Evolutionary conservation across 2,113 vertebrate species (phyloP).

Genomic region (Ranitomeya imitator): DNA sequence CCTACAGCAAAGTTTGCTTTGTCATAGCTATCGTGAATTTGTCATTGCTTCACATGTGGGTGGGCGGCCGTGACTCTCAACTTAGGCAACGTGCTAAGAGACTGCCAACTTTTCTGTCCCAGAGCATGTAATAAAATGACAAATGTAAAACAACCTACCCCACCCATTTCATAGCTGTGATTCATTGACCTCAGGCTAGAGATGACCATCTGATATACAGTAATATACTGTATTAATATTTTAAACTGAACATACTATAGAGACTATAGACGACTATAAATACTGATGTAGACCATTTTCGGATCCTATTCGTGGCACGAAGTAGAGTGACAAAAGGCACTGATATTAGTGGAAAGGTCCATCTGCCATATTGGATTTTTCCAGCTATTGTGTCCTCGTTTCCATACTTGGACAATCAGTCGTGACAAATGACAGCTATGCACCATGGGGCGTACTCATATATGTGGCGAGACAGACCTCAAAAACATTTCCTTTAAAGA

Average conservation of each 20-base stretch:
- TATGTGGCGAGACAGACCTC: not conserved
- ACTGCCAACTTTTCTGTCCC: not conserved
- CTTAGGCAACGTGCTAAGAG: not conserved
- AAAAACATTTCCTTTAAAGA: not conserved
- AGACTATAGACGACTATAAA: not conserved
- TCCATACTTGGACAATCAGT: not conserved
- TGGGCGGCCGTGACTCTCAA: slow-evolving; percentile 5
- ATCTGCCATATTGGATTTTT: not conserved
- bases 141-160: slow-evolving; percentile 4
- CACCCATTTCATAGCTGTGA: not conserved
- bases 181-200: not conserved
- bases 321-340: not conserved
- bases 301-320: not conserved
- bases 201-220: not conserved
- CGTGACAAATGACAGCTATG: not conserved
- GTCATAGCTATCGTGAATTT: not conserved
- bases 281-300: not conserved
- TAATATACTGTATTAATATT: not conserved
- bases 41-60: not conserved
- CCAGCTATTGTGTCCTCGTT: not conserved
- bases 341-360: not conserved
- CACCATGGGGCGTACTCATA: not conserved
- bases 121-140: slow-evolving; percentile 15
- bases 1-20: slow-evolving; percentile 9
- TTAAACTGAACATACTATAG: not conserved